phyloP scores from a whole-genome alignment of 2,888 invertebrate species.

The Heteromurus nitidus region DNA sequence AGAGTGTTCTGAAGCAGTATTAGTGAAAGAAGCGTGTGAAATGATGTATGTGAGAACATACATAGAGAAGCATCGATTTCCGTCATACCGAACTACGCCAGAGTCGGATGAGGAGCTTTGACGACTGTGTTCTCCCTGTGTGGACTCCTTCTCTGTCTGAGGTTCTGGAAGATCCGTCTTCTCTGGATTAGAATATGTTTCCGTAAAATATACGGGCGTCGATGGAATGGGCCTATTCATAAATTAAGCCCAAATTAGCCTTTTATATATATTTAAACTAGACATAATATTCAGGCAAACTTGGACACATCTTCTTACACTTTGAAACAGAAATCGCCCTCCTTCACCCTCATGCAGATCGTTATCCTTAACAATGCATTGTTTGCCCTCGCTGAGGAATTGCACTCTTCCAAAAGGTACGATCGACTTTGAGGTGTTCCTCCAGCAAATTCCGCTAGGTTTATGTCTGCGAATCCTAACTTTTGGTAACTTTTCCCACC shows the following conservation, averaged over 20 bases:
- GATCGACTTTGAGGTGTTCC: conserved; percentile 73
- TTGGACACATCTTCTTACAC: conserved; percentile 65
- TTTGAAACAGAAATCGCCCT: conserved; percentile 73
- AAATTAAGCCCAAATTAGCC: no score
- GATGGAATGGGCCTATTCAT: conserved; percentile 62
- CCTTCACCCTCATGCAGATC: conserved; percentile 72
- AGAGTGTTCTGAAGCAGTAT: not conserved
- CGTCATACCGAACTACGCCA: conserved; percentile 84
- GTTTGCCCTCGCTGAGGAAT: conserved; percentile 71
- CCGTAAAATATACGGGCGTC: conserved; percentile 64
- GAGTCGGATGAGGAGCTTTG: conserved; percentile 91
- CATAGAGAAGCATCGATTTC: conserved; percentile 55
- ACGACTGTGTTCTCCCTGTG: conserved; percentile 81
- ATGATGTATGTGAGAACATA: conserved; percentile 12
- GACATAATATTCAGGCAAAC: not conserved
- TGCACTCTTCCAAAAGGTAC: conserved; percentile 72
- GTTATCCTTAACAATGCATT: conserved; percentile 71
- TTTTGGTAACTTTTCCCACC: conserved; percentile 79
- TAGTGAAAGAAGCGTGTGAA: not conserved
- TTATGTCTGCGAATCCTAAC: conserved; percentile 79
- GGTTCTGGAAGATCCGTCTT: conserved; percentile 68
- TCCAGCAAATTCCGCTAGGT: conserved; percentile 79
- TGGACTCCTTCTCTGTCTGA: conserved; percentile 68
- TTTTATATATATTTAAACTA: no score
- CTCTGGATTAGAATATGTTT: conserved; percentile 67